These are phyloP conservation scores for Schizopygopsis pylzovi DNA, from an alignment of 2,797 vertebrate species.

Conservation along the genomic window DNA sequence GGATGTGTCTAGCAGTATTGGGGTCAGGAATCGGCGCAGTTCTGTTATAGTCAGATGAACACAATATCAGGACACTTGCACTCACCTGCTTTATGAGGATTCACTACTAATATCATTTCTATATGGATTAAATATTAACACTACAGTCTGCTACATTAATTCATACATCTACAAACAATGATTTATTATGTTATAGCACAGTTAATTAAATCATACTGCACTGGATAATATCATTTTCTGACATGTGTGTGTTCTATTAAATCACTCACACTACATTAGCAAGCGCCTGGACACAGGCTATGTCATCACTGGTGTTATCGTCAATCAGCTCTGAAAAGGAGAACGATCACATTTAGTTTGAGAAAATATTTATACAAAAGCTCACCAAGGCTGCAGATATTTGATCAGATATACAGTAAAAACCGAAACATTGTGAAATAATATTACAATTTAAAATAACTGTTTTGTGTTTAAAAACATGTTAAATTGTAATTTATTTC, in stretches of 20 bases:
- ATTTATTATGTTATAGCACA: not conserved
- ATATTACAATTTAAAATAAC: not conserved
- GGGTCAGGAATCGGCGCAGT: not conserved
- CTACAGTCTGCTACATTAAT: not conserved
- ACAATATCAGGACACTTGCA: not conserved
- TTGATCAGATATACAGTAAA: not conserved
- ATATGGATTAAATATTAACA: not conserved
- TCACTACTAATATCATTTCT: not conserved
- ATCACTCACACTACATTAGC: conserved; percentile 45
- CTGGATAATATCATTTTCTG: not conserved
- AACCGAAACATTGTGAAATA: not conserved
- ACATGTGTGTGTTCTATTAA: not conserved
- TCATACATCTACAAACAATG: not conserved
- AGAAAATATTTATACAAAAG: conserved; percentile 9
- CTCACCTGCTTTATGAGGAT: not conserved
- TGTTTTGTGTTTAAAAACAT: not conserved
- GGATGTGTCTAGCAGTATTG: not conserved
- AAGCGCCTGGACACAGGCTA: conserved; percentile 62
- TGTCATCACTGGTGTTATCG: conserved; percentile 63
- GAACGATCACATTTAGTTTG: not conserved
- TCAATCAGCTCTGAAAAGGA: conserved; percentile 63
- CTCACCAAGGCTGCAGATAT: not conserved
- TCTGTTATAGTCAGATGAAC: not conserved
- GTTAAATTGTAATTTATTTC: not conserved
- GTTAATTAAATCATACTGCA: not conserved